Conservation (phyloP, 2,797 vertebrate species). For the Gallinago nigripennis region DNA sequence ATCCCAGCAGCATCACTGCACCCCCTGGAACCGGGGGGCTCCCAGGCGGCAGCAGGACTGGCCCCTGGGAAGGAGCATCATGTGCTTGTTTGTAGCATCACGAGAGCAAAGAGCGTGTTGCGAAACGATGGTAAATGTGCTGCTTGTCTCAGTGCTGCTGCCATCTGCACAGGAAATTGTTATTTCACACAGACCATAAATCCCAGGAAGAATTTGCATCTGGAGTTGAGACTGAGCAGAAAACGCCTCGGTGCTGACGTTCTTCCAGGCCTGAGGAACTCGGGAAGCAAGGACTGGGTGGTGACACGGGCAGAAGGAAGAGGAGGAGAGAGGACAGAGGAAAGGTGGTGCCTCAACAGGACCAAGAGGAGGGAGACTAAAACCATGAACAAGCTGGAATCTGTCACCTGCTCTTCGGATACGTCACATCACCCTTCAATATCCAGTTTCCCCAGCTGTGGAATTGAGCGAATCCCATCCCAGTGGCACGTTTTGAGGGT, state of each 20-base stretch:
- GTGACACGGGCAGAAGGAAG: not conserved
- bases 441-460: not conserved
- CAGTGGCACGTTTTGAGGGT: not conserved
- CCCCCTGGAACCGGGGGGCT: not conserved
- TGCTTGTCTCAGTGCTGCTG: not conserved
- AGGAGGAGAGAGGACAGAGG: not conserved
- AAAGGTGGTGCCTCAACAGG: not conserved
- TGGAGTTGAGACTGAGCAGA: not conserved
- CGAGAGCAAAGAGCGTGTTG: not conserved
- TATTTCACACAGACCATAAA: not conserved
- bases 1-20: rapidly evolving
- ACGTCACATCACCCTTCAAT: not conserved
- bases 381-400: too few relatives aligned
- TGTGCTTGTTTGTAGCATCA: rapidly evolving
- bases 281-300: not conserved
- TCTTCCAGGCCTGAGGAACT: not conserved
- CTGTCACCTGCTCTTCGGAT: not conserved
- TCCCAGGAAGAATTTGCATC: not conserved
- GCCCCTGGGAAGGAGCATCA: not conserved
- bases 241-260: not conserved
- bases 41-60: not conserved
- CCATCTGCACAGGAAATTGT: not conserved
- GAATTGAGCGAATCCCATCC: not conserved
- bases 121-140: not conserved
- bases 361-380: not conserved